A percentile compares a stretch with the other conserved stretches of the same genome.
phyloP scores from a whole-genome alignment of 2,888 invertebrate genomes.

The Lysandra coridon region DNA sequence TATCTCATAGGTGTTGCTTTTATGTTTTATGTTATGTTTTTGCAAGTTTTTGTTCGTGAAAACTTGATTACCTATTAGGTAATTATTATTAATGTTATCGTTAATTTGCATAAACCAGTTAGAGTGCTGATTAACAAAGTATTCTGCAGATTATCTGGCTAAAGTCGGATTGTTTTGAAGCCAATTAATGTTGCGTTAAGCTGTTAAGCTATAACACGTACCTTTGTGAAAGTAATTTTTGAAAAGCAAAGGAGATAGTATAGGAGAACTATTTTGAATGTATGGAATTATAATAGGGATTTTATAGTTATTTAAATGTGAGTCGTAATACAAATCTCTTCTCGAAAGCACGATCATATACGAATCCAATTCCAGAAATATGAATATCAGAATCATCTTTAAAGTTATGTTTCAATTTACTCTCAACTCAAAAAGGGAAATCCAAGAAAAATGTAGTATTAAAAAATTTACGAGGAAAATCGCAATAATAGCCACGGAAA shows the following conservation, averaged over 20 bases:
- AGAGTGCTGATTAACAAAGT: too few species aligned
- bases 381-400: not conserved
- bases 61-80: not conserved
- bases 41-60: not conserved
- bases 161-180: too few species aligned
- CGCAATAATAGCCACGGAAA: conserved; percentile 51
- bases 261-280: too few species aligned
- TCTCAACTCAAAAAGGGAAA: not conserved
- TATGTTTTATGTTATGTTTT: conserved; percentile 4
- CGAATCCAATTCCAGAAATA: not conserved
- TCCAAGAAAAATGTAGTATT: conserved; percentile 45
- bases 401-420: conserved; percentile 22
- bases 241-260: too few species aligned
- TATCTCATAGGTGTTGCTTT: conserved; percentile 34
- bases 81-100: too few species aligned
- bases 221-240: too few species aligned
- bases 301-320: too few species aligned
- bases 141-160: too few species aligned
- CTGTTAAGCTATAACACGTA: too few species aligned
- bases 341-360: not conserved
- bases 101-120: too few species aligned
- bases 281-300: too few species aligned
- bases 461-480: conserved; percentile 47
- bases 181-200: too few species aligned
- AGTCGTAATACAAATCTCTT: not conserved